phyloP scores from a whole-genome alignment of 2,888 invertebrate species.

The Lasioglossum lativentre region DNA sequence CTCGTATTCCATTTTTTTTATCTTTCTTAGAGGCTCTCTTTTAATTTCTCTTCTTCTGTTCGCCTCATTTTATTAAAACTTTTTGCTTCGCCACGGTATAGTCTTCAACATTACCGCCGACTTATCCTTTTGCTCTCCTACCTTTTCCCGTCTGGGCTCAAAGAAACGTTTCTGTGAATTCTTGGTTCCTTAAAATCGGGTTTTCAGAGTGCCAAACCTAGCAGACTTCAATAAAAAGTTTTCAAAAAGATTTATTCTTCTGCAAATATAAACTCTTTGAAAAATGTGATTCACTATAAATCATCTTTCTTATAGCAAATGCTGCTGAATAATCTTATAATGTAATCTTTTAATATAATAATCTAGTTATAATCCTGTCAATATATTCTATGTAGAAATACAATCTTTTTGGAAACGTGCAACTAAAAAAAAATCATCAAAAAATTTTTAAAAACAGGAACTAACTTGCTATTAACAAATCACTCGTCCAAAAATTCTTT shows the following conservation, averaged over 20 bases:
- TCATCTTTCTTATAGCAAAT: too few relatives aligned
- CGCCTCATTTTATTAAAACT: neutral
- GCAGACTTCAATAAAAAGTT: neutral
- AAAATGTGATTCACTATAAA: too few relatives aligned
- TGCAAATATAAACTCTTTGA: neutral
- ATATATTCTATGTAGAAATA: neutral
- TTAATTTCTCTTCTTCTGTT: neutral
- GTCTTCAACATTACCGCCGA: neutral
- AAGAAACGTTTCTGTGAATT: neutral
- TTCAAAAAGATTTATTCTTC: neutral
- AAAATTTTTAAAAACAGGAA: neutral
- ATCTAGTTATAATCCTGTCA: too few relatives aligned
- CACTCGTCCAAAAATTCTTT: too few relatives aligned
- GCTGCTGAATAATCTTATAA: neutral
- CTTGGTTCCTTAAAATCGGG: neutral
- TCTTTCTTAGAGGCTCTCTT: neutral
- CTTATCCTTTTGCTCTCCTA: neutral
- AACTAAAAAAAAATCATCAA: neutral
- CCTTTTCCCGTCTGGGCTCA: neutral
- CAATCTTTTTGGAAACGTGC: too few relatives aligned
- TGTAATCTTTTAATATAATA: too few relatives aligned
- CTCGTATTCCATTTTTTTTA: slow-evolving; percentile 10
- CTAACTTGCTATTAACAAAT: neutral
- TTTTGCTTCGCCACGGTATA: neutral
- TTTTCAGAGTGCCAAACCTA: neutral